Base-by-base conservation (phyloP, 2,113 vertebrate genomes). In the Podarcis raffonei region DNA sequence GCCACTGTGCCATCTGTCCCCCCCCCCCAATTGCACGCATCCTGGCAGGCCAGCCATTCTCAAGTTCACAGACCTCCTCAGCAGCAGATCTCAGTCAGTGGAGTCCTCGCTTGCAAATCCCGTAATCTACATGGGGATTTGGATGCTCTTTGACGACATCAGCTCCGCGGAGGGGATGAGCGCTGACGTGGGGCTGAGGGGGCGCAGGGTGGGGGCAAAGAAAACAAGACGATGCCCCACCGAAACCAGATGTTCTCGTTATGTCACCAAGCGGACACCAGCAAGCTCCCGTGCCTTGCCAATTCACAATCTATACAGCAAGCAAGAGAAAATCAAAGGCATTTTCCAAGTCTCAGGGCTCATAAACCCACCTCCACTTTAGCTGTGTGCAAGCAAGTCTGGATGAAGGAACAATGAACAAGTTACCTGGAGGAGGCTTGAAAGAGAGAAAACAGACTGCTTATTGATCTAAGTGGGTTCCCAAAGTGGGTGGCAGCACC, bases 1-100 rank as follows among this genome's bases (percentile, higher is more conserved):
- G 94, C 89, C 90, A 83, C 71, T 68, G 72, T 89, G 77, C 95
- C 96, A 95, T 95, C 96, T 95, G 94, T 91, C 94, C 65, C 23
- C 90, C 88, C 93, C 81, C 85, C 15, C 2, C 6, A 2, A 3
- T 11, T 22, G 27, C 48, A 30, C 1, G 32, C 53, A 2, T 13
- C 32, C 15, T 32, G 23, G 5, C 93, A 92, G 89, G 48, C 92
- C 37, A 87, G 87, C 90, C 92, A 89, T 18, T 20, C 89, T 81
- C 90, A 90, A 72, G 32, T 12, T 66, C 89, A 87, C 87, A 88
- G 90, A 91, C 16, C 71, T 93, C 92, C 95, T 90, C 91, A 92
- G 94, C 89, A 94, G 95, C 92, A 84, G 93, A 90, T 88, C 89
- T 89, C 85, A 88, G 91, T 87, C 89, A 16, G 30, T 37, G 3